Conservation (phyloP, 2,888 invertebrate species). For the Meloe dianella region DNA sequence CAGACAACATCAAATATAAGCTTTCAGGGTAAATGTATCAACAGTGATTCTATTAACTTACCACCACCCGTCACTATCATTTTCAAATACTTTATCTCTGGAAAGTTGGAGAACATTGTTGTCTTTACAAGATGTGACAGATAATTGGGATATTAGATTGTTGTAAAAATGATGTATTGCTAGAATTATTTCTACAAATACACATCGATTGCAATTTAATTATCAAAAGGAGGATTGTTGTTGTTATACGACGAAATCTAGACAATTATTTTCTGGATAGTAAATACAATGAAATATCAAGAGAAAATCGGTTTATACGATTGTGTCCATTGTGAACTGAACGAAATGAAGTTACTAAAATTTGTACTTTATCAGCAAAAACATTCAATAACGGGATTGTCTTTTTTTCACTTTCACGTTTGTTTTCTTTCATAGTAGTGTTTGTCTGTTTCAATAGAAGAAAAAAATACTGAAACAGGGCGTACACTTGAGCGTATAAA, state of each 20-base stretch:
- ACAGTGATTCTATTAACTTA: not conserved
- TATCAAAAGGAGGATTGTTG: not conserved
- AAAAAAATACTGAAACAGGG: too few species aligned
- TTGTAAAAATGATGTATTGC: too few species aligned
- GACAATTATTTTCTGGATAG: not conserved
- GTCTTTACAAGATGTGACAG: not conserved
- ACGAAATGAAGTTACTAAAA: not conserved
- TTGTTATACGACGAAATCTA: not conserved
- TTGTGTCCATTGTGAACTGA: not conserved
- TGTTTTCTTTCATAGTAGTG: too few species aligned
- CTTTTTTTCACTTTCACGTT: too few species aligned
- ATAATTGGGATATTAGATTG: not conserved
- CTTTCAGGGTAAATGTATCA: not conserved
- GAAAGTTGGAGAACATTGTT: not conserved
- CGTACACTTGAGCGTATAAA: too few species aligned
- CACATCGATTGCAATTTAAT: not conserved
- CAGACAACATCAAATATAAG: not conserved
- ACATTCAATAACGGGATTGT: too few species aligned
- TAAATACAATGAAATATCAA: not conserved
- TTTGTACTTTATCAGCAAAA: too few species aligned
- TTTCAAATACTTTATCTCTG: not conserved
- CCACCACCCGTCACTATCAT: not conserved
- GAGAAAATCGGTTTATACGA: not conserved
- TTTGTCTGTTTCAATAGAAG: too few species aligned
- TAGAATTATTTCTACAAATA: not conserved